Evolutionary conservation across 2,113 vertebrate species (phyloP).

Genomic region (Brachionichthys hirsutus): DNA sequence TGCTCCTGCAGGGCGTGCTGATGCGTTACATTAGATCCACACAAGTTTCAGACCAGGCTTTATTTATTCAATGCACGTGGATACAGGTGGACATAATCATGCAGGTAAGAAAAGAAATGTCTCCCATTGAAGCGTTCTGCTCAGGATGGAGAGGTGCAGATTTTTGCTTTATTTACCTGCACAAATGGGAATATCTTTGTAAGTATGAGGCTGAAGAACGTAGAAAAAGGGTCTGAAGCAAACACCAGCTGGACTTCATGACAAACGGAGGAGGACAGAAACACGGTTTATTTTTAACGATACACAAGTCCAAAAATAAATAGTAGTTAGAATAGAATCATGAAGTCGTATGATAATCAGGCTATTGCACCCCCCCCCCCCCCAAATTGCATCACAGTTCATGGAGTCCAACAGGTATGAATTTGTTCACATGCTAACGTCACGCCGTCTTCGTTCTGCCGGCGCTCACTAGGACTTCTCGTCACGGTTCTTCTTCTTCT

Average conservation of each 20-base stretch:
- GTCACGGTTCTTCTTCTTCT: conserved; percentile 91
- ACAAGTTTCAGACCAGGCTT: conserved; percentile 63
- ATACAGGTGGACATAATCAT: conserved; percentile 64
- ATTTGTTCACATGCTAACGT: conserved; percentile 80
- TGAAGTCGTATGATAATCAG: conserved; percentile 67
- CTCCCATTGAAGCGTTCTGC: conserved; percentile 43
- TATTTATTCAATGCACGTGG: conserved; percentile 72
- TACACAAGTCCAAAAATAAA: conserved; percentile 63
- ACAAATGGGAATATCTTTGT: conserved; percentile 13
- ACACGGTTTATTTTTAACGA: conserved; percentile 47
- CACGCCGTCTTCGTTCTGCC: conserved; percentile 73
- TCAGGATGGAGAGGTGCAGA: conserved; percentile 23
- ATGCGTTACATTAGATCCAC: conserved; percentile 9
- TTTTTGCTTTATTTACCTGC: conserved; percentile 34
- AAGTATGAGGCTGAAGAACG: conserved; percentile 35
- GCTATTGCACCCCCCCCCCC: conserved; percentile 65
- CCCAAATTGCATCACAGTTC: conserved; percentile 41
- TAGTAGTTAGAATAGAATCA: conserved; percentile 54
- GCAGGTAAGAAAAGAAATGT: conserved; percentile 60
- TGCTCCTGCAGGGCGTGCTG: conserved; percentile 14
- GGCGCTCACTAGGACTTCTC: conserved; percentile 89
- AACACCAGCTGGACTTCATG: conserved; percentile 57
- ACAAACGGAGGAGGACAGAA: conserved; percentile 43
- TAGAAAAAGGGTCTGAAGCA: conserved; percentile 66
- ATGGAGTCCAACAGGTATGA: conserved; percentile 69